Evolutionary conservation across 2,797 vertebrate genomes (phyloP).

Genomic region (Diglossa cyanea): DNA sequence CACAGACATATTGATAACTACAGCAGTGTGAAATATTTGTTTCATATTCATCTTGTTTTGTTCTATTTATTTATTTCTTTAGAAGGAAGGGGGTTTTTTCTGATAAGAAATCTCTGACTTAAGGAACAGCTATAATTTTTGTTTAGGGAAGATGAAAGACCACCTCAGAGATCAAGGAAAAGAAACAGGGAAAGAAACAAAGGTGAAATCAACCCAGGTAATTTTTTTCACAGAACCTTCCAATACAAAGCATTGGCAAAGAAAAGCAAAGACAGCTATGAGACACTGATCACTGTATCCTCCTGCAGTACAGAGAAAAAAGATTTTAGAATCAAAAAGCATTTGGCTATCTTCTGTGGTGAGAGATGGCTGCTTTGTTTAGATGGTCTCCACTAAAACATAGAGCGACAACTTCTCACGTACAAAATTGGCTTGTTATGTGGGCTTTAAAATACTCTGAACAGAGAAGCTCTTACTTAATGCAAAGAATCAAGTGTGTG

Average conservation of each 20-base stretch:
- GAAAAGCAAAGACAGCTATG: background rate
- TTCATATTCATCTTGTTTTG: background rate
- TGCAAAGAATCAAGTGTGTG: background rate
- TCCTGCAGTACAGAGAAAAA: background rate
- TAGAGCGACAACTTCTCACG: slow-evolving; percentile 36
- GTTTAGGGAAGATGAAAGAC: slow-evolving; percentile 63
- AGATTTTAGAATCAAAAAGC: slow-evolving; percentile 1
- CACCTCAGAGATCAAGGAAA: slow-evolving; percentile 67
- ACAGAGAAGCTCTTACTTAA: slow-evolving; percentile 32
- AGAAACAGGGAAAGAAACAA: slow-evolving; percentile 23
- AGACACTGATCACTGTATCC: background rate
- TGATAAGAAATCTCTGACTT: slow-evolving; percentile 65
- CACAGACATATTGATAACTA: background rate
- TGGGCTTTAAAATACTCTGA: slow-evolving; percentile 34
- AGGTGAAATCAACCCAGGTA: slow-evolving; percentile 41
- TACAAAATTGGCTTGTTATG: slow-evolving; percentile 63
- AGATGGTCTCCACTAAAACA: slow-evolving; percentile 42
- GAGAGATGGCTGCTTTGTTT: slow-evolving; percentile 44
- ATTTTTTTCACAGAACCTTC: slow-evolving; percentile 22
- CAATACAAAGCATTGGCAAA: background rate
- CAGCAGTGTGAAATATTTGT: slow-evolving; percentile 13
- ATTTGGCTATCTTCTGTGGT: slow-evolving; percentile 2
- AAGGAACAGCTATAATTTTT: slow-evolving; percentile 54
- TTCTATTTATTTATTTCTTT: slow-evolving; percentile 15
- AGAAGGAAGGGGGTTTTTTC: background rate